These are phyloP conservation scores for Sinella curviseta DNA, from an alignment of 1,140 invertebrate species.

Conservation along the genomic window DNA sequence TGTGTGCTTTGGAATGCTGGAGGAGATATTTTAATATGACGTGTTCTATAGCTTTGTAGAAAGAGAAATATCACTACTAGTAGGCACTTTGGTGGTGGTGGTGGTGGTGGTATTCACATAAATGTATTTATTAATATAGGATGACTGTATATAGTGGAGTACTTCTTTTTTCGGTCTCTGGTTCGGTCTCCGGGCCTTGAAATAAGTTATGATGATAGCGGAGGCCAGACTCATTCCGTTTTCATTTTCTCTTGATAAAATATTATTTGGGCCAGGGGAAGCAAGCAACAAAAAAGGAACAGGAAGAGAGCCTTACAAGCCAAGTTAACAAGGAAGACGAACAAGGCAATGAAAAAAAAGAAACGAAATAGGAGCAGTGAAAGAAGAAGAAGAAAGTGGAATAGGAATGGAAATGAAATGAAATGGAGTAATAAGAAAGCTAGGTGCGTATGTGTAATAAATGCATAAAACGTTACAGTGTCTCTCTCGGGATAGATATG, in stretches of 20 bases:
- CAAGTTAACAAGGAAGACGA: neutral
- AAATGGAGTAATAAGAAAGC: constrained; percentile 23
- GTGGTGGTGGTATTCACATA: neutral
- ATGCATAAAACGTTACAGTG: neutral
- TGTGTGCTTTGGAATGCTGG: neutral
- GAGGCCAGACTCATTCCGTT: constrained; percentile 22
- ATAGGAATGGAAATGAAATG: constrained; percentile 23
- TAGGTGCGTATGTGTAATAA: constrained; percentile 26
- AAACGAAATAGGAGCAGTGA: constrained; percentile 12
- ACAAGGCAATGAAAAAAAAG: neutral
- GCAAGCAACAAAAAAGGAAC: neutral
- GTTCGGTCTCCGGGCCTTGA: constrained; percentile 15
- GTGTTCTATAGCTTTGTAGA: neutral
- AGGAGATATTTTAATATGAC: neutral
- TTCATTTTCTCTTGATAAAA: constrained; percentile 27
- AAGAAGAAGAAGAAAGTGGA: constrained; percentile 13
- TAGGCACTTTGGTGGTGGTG: too few relatives aligned
- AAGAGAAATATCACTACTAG: neutral
- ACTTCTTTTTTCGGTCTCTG: neutral
- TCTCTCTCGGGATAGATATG: constrained; percentile 12
- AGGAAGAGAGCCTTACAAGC: constrained; percentile 3
- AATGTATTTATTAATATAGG: neutral
- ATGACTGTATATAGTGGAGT: neutral
- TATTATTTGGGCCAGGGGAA: constrained; percentile 25
- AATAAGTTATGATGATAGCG: constrained; percentile 20